Conservation (phyloP, 2,888 invertebrate species). For the Blastobasis lacticolella region DNA sequence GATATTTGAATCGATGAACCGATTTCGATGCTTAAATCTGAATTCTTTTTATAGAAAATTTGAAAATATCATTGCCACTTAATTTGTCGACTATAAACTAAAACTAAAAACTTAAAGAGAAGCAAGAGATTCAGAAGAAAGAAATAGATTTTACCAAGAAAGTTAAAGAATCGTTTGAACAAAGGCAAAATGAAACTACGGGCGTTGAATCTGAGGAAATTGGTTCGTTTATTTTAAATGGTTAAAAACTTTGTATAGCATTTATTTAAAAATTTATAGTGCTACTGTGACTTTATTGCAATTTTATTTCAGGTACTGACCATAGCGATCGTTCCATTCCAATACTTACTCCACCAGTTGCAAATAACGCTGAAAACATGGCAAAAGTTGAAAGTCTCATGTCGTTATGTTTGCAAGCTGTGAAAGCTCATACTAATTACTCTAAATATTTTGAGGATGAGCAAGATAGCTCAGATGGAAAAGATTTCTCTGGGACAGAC, state of each 20-base stretch:
- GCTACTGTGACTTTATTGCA: not conserved
- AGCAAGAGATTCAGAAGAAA: not conserved
- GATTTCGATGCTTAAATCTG: too few relatives aligned
- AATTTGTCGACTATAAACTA: not conserved
- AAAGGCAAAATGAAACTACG: not conserved
- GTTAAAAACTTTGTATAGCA: not conserved
- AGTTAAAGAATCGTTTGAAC: not conserved
- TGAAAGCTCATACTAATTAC: not conserved
- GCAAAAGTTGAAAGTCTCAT: not conserved
- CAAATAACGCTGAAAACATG: not conserved
- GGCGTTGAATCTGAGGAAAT: not conserved
- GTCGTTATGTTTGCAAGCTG: not conserved
- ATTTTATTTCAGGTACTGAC: not conserved
- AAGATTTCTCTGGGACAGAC: not conserved
- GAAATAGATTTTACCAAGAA: too few relatives aligned
- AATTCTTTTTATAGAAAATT: not conserved
- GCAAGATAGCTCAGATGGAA: not conserved
- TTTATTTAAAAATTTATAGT: not conserved
- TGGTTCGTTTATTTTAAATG: not conserved
- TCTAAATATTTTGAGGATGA: not conserved
- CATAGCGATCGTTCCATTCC: not conserved
- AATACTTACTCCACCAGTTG: not conserved
- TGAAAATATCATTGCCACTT: not conserved
- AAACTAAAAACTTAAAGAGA: not conserved
- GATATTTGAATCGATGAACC: too few relatives aligned